These are phyloP conservation scores for Zoroaster sp. DNA, from an alignment of 53 echinoderm and acorn worm genomes.

Conservation along the genomic window DNA sequence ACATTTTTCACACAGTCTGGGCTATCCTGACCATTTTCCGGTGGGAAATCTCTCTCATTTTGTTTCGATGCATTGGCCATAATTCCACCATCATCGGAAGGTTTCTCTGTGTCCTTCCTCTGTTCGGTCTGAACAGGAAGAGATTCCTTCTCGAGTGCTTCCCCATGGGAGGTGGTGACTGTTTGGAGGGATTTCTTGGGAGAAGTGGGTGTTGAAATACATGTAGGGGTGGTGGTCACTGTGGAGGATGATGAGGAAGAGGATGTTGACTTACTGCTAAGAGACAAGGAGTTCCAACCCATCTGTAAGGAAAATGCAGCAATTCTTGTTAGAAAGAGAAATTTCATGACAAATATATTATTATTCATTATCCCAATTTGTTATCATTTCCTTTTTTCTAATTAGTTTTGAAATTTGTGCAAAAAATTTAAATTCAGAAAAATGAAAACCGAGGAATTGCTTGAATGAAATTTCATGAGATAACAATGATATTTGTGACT, in stretches of 20 bases:
- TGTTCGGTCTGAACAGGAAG: not conserved
- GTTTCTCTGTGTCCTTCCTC: not conserved
- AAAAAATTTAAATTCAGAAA: too few species aligned
- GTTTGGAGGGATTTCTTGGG: not conserved
- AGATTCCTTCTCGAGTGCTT: not conserved
- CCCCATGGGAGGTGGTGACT: not conserved
- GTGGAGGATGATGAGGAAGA: not conserved
- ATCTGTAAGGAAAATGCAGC: not conserved
- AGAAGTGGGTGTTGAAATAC: not conserved
- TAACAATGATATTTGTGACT: too few species aligned
- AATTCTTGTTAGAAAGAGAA: not conserved
- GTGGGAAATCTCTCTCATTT: not conserved
- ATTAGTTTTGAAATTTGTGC: too few species aligned
- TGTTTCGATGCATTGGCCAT: not conserved
- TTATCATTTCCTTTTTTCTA: too few species aligned
- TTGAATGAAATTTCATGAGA: too few species aligned
- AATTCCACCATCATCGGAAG: not conserved
- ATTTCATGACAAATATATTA: too few species aligned
- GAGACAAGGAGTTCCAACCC: conserved; percentile 34
- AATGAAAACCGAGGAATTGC: too few species aligned
- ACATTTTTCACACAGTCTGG: not conserved
- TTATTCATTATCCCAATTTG: too few species aligned
- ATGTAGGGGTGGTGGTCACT: not conserved
- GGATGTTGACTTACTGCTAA: not conserved
- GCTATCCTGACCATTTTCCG: not conserved